phyloP scores from a whole-genome alignment of 1,140 invertebrate species.

The Cyrtorhinus lividipennis region DNA sequence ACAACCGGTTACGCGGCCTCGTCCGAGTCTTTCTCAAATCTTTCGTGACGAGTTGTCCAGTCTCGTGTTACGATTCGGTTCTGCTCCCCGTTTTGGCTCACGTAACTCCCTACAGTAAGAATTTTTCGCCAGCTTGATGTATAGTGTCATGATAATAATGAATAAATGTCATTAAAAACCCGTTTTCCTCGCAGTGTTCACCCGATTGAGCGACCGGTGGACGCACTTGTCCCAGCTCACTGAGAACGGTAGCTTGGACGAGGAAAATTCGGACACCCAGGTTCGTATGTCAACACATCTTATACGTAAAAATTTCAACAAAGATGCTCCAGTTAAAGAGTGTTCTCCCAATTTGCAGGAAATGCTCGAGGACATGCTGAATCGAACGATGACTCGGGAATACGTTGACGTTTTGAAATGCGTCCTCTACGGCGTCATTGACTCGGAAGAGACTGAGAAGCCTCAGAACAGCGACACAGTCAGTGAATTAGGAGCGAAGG shows the following conservation, averaged over 20 bases:
- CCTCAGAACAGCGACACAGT: conserved; percentile 44
- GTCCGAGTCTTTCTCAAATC: conserved; percentile 72
- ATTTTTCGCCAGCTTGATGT: too few species aligned
- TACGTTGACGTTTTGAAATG: conserved; percentile 71
- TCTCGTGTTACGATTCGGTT: conserved; percentile 54
- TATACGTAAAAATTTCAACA: too few species aligned
- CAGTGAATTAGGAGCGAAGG: conserved; percentile 53
- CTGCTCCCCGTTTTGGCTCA: conserved; percentile 61
- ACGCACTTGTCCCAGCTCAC: conserved; percentile 55
- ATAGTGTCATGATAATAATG: too few species aligned
- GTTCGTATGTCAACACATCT: too few species aligned
- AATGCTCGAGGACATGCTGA: conserved; percentile 75
- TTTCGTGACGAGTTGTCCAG: conserved; percentile 70
- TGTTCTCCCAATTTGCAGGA: conserved; percentile 36
- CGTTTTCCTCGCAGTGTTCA: conserved; percentile 21
- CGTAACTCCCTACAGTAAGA: conserved; percentile 59
- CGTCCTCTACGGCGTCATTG: conserved; percentile 36
- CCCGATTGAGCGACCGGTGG: conserved; percentile 55
- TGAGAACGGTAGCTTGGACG: conserved; percentile 56
- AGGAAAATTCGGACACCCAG: conserved; percentile 63
- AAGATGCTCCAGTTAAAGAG: not conserved
- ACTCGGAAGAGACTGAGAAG: conserved; percentile 43
- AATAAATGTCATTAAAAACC: not conserved
- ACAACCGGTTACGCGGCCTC: conserved; percentile 65
- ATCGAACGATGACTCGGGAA: conserved; percentile 70